Base-by-base conservation (phyloP, 2,797 vertebrate genomes). In the Coccyzus lansbergi region DNA sequence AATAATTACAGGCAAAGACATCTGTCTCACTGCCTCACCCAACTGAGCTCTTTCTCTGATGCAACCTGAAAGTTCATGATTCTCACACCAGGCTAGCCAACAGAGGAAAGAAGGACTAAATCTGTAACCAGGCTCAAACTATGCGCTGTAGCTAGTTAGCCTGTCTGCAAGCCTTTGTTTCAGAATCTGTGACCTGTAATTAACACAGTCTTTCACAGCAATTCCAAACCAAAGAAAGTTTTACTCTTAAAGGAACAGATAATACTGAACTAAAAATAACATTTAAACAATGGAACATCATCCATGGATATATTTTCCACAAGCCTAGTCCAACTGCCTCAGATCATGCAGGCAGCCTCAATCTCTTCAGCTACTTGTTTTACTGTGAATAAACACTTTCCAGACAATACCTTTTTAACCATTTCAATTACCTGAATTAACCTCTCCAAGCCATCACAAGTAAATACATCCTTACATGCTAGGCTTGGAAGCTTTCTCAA, bases 71-170 rank as follows among this genome's bases (percentile, higher is more conserved):
- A 92, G 38, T 26, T 70, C 48, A 34, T 7, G 16, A 59, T 60
- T 53, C 31, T 42, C 19, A 82, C 12, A 83, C 21, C 7, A 46
- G 52, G 8, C 31, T 26, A 77, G 19, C 5, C 51, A 65, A 56
- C 31, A 72, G 11, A 88, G 13, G 6, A 88, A 44, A 76, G 15
- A 80, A 69, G 38, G 53, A 53, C 75, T 62, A 86, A 33, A 83
- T 28, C n/a, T 11, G 1, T 62, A 70, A 86, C 10, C 19, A 10
- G 44, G 48, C 11, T 70, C 60, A 70, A 86, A 80, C 1, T 31
- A 28, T 21, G 36, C 1, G 0, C 11, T 55, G 0, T 31, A 48
- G 71, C 20, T 19, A 62, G 26, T 10, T 8, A 8, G 15, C 11
- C 40, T 11, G 9, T 25, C 22, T 64, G 24, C 33, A 79, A 51